Percentiles rank a stretch among this genome's conserved stretches.
Conservation (phyloP, 1,140 invertebrate genomes). For the Ceratosolen solmsi region DNA sequence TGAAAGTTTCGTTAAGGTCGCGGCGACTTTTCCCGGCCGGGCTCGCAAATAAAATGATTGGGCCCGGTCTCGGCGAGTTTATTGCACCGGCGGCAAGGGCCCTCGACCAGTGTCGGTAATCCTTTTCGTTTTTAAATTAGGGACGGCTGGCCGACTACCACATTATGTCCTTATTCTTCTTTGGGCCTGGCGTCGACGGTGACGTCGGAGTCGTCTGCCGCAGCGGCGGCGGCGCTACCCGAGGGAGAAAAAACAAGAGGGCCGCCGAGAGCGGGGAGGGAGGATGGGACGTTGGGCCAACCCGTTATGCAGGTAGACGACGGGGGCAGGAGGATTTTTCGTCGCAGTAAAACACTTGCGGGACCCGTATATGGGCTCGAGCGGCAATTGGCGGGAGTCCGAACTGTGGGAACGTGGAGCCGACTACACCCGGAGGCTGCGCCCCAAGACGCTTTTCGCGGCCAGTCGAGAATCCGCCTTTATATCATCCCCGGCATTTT, state of each 20-base stretch:
- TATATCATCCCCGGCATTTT: not conserved
- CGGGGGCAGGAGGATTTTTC: not conserved
- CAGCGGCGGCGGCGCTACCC: not conserved
- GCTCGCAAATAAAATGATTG: conserved; percentile 41
- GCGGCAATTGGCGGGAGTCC: not conserved
- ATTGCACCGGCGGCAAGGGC: conserved; percentile 9
- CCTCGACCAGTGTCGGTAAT: not conserved
- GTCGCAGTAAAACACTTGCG: not conserved
- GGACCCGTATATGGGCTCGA: not conserved
- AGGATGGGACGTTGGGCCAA: not conserved
- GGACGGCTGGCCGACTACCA: not conserved
- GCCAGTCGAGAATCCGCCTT: not conserved
- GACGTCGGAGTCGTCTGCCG: not conserved
- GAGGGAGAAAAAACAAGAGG: not conserved
- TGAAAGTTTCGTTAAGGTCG: not conserved
- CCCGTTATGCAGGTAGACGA: conserved; percentile 3
- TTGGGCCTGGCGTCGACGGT: not conserved
- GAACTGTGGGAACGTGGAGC: not conserved
- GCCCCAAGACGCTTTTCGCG: not conserved
- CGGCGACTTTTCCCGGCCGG: not conserved
- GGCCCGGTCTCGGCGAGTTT: not conserved
- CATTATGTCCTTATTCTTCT: not conserved
- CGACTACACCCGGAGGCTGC: not conserved
- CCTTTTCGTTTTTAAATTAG: conserved; percentile 13
- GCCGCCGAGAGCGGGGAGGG: too few relatives aligned